Conservation (phyloP, 2,888 invertebrate species). For the Endomychus coccineus region DNA sequence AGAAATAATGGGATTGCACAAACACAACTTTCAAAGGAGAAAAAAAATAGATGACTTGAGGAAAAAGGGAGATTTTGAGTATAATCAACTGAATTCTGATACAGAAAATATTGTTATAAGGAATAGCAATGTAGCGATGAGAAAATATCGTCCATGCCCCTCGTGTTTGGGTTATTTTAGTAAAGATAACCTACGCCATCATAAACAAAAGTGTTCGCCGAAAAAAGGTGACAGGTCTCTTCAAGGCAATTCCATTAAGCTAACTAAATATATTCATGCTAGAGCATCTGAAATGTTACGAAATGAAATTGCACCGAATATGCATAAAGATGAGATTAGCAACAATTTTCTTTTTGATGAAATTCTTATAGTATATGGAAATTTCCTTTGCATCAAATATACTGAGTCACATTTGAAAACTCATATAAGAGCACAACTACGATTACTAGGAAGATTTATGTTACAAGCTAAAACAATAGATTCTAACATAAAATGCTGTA, state of each 20-base stretch:
- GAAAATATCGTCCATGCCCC: neutral
- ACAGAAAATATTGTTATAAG: neutral
- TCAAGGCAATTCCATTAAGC: neutral
- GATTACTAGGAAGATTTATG: neutral
- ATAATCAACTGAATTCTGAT: neutral
- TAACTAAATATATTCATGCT: neutral
- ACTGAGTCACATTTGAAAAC: neutral
- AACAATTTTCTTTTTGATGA: neutral
- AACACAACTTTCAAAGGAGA: neutral
- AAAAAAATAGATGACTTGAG: neutral
- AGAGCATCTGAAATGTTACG: neutral
- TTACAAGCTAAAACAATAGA: neutral
- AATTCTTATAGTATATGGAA: neutral
- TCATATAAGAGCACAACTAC: constrained; percentile 1
- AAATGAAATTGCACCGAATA: neutral
- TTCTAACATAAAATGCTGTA: neutral
- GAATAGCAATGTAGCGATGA: too few species aligned
- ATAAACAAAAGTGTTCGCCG: neutral
- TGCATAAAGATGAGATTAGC: neutral
- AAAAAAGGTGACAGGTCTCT: neutral
- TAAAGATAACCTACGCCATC: neutral
- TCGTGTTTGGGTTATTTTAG: neutral
- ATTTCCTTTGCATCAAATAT: neutral
- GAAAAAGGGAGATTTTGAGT: neutral
- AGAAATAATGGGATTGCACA: too few species aligned